Evolutionary conservation across 2,113 vertebrate species (phyloP).

Genomic region (Philantomba maxwellii): DNA sequence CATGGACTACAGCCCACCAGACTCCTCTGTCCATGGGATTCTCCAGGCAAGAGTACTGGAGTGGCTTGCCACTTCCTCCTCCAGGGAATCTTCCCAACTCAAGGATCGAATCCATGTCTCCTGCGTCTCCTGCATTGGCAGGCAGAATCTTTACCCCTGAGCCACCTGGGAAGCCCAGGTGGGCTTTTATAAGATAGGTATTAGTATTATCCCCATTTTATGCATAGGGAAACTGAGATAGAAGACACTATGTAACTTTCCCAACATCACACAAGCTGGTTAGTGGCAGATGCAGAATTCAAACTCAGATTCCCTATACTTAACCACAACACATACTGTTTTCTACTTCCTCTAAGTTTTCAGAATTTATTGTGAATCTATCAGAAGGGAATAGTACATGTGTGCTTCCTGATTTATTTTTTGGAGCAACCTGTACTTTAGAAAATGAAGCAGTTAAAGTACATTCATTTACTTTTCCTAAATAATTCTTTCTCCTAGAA

Average conservation of each 20-base stretch:
- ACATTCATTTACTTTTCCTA: neutral
- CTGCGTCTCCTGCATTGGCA: neutral
- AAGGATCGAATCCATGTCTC: neutral
- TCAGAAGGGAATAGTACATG: neutral
- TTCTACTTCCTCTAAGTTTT: neutral
- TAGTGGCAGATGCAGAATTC: neutral
- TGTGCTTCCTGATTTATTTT: neutral
- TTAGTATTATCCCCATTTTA: neutral
- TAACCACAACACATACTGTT: neutral
- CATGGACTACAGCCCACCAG: neutral
- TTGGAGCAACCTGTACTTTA: neutral
- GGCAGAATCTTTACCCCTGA: neutral
- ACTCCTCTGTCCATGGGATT: neutral
- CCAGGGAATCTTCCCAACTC: neutral
- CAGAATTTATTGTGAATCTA: constrained; percentile 14
- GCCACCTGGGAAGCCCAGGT: neutral
- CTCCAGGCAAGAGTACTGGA: neutral
- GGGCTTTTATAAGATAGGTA: neutral
- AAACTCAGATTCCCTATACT: neutral
- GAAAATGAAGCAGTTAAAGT: neutral
- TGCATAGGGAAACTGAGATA: neutral
- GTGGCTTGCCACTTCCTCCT: neutral
- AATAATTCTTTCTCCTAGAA: neutral
- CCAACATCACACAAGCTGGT: neutral
- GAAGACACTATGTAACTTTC: neutral